Conservation (phyloP, 92 coral and sea anemone genomes). For the Chrysogorgia sp. region DNA sequence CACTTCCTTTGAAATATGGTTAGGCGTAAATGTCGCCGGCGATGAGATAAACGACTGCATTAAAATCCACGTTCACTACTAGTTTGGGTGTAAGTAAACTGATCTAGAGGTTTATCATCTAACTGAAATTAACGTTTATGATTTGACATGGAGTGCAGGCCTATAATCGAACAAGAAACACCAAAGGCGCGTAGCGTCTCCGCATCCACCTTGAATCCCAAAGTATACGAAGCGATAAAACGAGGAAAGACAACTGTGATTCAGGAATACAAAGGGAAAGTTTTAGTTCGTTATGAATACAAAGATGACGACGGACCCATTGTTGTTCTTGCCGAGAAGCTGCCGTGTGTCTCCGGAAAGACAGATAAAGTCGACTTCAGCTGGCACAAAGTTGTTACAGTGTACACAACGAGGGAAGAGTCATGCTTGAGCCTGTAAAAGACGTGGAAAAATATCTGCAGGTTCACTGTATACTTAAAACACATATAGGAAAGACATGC, state of each 20-base stretch:
- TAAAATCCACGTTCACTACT: neutral
- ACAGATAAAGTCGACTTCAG: constrained; percentile 44
- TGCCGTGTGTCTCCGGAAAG: constrained; percentile 37
- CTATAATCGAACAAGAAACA: neutral
- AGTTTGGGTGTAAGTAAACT: neutral
- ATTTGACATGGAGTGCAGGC: constrained; percentile 29
- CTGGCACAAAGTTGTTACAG: constrained; percentile 43
- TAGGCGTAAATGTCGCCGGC: neutral
- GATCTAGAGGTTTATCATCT: neutral
- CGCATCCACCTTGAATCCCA: constrained; percentile 10
- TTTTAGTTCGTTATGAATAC: constrained; percentile 44
- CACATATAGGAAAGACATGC: no score
- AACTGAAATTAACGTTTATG: no score
- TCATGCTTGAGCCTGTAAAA: constrained; percentile 6
- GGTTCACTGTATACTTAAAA: no score
- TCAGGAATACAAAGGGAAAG: constrained; percentile 16
- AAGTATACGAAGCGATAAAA: constrained; percentile 27
- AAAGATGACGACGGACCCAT: constrained; percentile 36
- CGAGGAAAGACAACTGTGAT: constrained; percentile 16
- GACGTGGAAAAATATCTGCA: neutral
- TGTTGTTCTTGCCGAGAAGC: constrained; percentile 37
- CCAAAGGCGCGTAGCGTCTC: neutral
- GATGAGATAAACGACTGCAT: neutral
- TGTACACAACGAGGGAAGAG: constrained; percentile 10
- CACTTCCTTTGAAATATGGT: constrained; percentile 42